Evolutionary conservation across 2,797 vertebrate genomes (phyloP).

Genomic region (Karalla daura): DNA sequence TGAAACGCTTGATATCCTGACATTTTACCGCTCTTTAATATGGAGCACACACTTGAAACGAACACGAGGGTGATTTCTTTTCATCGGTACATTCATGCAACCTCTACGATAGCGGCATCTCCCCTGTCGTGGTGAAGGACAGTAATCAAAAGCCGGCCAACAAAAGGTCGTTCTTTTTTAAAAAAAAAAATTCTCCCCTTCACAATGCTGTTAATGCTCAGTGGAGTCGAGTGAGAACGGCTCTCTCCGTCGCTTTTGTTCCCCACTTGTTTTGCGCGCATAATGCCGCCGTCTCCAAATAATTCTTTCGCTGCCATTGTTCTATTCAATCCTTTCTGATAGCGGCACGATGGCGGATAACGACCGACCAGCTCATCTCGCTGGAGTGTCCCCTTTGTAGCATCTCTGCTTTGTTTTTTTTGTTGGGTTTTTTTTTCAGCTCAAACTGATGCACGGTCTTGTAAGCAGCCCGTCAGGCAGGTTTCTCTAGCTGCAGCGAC

Average conservation of each 20-base stretch:
- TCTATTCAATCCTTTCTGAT: conserved; percentile 43
- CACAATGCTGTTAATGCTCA: conserved; percentile 46
- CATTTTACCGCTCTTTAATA: conserved; percentile 12
- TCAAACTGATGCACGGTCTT: conserved; percentile 2
- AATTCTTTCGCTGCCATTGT: conserved; percentile 45
- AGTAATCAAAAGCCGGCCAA: conserved; percentile 53
- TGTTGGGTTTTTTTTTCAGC: too few species aligned
- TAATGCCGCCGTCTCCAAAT: conserved; percentile 51
- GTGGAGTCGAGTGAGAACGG: conserved; percentile 45
- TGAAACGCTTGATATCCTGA: conserved; percentile 14
- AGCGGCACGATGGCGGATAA: conserved; percentile 24
- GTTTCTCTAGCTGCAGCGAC: not conserved
- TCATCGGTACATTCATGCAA: conserved; percentile 17
- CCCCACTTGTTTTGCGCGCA: conserved; percentile 54
- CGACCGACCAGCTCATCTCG: conserved; percentile 32
- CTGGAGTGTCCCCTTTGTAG: conserved; percentile 4
- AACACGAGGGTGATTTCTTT: conserved; percentile 14
- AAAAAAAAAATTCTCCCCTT: too few species aligned
- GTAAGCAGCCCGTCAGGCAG: conserved; percentile 2
- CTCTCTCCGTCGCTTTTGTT: conserved; percentile 62
- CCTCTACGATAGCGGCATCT: conserved; percentile 38
- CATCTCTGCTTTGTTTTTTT: not conserved
- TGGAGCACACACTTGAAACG: conserved; percentile 11
- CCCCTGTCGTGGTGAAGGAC: conserved; percentile 47
- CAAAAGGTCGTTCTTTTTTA: conserved; percentile 47